Base-by-base conservation (phyloP, 2,888 invertebrate species). In the Lithophane ornitopus region DNA sequence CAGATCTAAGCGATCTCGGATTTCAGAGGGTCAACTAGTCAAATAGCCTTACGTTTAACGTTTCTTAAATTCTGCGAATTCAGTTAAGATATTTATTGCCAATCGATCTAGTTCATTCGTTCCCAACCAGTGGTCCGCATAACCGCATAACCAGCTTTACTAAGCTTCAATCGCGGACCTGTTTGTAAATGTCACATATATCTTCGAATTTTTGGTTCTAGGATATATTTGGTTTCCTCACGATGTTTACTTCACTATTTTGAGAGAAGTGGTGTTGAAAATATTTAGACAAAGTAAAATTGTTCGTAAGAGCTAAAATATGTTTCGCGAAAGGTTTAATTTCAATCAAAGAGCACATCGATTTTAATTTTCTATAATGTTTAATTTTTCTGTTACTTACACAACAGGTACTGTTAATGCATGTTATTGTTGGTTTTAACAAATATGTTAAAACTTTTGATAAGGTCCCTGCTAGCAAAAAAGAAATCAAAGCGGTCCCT, bases 1-100 rank as follows among this genome's bases (percentile, higher is more conserved):
- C 6, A n/a, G 61, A 70, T 70, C 70, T 72, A 56, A 73, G 16
- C 44, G 67, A 56, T 70, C 11, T 63, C n/a, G 56, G 28, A 61
- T 71, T 72, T 62, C 19, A 54, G 19, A 75, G 58, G 72, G 46
- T 65, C 22, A 59, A n/a, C 28, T 19, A 28, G n/a, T n/a, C 19
- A 7, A 75, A 62, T 58, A 58, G 16, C 54, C 49, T 65, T n/a
- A 65, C 41, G 34, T 67, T 54, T 41, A 8, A 49, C 14, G 46
- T 58, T 66, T 70, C 28, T 39, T 62, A 11, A 54, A 58, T 52
- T 58, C 66, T 44, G 28, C 7, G 3, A 44, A 66, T 62, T 61
- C 19, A 34, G 59, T 19, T 19, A 28, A 39, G 14, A 46, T 68
- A 28, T 46, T 63, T 46, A 63, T 62, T 62, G 34, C 12, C 16